phyloP scores from a whole-genome alignment of 2,888 invertebrate species.

The Drosophila monieri region DNA sequence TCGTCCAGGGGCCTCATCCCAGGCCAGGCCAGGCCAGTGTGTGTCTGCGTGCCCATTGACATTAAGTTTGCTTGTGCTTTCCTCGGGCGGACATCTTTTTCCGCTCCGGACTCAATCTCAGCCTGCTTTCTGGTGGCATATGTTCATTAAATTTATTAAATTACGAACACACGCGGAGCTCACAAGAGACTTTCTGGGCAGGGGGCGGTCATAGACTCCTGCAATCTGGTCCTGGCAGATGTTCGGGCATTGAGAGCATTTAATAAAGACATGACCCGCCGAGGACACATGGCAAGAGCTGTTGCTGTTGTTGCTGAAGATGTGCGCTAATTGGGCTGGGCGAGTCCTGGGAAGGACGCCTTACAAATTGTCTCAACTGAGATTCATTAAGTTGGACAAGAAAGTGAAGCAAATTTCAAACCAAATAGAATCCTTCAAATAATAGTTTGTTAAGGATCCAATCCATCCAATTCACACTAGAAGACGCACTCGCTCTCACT shows the following conservation, averaged over 20 bases:
- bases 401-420: neutral
- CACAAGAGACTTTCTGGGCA: constrained; percentile 12
- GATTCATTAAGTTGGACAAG: neutral
- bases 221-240: constrained; percentile 49
- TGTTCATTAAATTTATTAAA: constrained; percentile 81
- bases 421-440: no score
- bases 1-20: neutral
- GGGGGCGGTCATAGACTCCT: constrained; percentile 31
- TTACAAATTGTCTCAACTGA: neutral
- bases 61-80: constrained; percentile 30
- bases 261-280: constrained; percentile 68
- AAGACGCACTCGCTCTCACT: constrained; percentile 27
- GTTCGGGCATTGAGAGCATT: constrained; percentile 71
- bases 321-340: constrained; percentile 66
- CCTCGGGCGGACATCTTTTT: constrained; percentile 25
- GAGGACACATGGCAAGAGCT: constrained; percentile 41
- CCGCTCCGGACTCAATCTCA: constrained; percentile 47
- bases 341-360: neutral
- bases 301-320: constrained; percentile 52
- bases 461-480: constrained; percentile 19
- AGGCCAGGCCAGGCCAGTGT: neutral
- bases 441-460: neutral
- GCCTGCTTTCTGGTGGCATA: constrained; percentile 61
- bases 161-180: constrained; percentile 48
- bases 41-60: constrained; percentile 20